These are phyloP conservation scores for Anolis apletophallus DNA, from an alignment of 2,797 vertebrate genomes.

Conservation along the genomic window DNA sequence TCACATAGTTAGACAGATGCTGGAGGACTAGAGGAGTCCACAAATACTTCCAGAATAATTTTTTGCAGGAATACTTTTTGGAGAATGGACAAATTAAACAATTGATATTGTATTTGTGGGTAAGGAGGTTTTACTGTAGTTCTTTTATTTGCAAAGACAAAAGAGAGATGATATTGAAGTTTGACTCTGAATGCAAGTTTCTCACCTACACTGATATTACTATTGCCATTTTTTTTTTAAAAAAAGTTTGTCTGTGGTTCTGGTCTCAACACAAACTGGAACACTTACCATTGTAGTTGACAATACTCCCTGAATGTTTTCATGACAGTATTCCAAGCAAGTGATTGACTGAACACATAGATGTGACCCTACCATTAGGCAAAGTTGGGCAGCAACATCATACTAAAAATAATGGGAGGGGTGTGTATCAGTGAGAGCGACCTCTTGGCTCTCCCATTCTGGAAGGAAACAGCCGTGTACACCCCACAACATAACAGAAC, in stretches of 20 bases:
- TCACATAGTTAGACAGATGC: background rate
- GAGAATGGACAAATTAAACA: too few species aligned
- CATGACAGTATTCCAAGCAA: background rate
- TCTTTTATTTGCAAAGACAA: background rate
- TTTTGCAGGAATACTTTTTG: too few species aligned
- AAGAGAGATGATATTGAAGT: background rate
- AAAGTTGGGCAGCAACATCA: background rate
- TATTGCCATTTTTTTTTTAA: background rate
- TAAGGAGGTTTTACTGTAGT: background rate
- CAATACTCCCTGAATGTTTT: background rate
- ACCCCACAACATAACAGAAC: background rate
- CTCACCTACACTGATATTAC: background rate
- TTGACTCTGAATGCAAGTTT: background rate
- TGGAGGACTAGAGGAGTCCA: background rate
- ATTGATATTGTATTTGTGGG: too few species aligned
- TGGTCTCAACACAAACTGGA: background rate
- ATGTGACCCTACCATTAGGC: background rate
- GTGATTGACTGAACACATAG: background rate
- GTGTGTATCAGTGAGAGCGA: background rate
- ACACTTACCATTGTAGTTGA: background rate
- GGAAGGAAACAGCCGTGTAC: background rate
- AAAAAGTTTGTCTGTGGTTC: background rate
- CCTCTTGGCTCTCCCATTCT: background rate
- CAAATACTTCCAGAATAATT: too few species aligned
- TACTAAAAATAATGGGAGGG: background rate